These are phyloP conservation scores for Cryptotis parvus DNA, from an alignment of 2,113 vertebrate genomes.

Conservation along the genomic window DNA sequence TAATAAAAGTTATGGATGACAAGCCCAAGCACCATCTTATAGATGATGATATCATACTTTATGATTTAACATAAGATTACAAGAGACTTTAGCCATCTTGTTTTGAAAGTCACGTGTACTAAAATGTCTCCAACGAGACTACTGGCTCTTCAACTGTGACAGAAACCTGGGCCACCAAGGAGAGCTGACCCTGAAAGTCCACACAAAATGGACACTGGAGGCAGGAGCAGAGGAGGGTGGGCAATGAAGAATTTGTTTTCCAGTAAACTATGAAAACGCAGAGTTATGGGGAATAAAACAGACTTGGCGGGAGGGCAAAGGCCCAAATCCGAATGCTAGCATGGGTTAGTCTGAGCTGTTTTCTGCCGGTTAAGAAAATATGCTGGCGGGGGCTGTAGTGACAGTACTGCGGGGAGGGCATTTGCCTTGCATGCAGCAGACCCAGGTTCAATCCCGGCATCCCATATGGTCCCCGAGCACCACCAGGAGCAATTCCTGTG, in stretches of 20 bases:
- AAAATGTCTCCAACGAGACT: conserved; percentile 29
- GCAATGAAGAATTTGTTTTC: neutral
- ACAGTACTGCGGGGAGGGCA: too few species aligned
- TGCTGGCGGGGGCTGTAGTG: too few species aligned
- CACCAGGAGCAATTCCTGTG: too few species aligned
- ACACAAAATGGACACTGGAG: neutral
- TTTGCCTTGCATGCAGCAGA: too few species aligned
- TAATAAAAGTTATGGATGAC: neutral
- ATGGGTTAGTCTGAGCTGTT: neutral
- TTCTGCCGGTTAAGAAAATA: conserved; percentile 51
- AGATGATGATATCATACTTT: neutral
- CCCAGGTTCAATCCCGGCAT: too few species aligned
- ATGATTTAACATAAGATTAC: conserved; percentile 48
- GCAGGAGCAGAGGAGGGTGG: neutral
- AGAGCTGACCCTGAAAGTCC: neutral
- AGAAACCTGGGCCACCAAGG: neutral
- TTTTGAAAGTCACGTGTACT: conserved; percentile 44
- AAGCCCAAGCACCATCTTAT: neutral
- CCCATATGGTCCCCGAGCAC: too few species aligned
- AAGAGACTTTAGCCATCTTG: conserved; percentile 21
- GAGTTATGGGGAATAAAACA: neutral
- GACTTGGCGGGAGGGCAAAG: neutral
- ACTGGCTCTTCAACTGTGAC: neutral
- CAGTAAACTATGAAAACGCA: conserved; percentile 6
- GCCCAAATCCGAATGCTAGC: neutral